Evolutionary conservation across 2,797 vertebrate species (phyloP).

Genomic region (Galagoides demidoff): DNA sequence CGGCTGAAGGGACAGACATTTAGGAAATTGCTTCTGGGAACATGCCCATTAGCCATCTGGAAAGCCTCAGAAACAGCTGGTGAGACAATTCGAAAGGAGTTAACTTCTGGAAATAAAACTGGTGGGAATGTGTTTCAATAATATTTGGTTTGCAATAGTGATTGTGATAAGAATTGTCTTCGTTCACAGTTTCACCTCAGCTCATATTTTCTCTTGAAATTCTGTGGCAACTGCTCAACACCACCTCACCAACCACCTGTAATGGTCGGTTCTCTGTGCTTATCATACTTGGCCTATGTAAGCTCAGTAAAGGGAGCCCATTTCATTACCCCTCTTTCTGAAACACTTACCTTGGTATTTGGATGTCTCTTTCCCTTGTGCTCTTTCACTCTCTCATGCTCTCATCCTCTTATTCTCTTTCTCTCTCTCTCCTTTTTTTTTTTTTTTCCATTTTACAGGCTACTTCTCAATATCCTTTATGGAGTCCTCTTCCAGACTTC

Average conservation of each 20-base stretch:
- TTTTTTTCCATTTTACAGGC: neutral
- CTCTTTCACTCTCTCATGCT: neutral
- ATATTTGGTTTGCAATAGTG: constrained; percentile 18
- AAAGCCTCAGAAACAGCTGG: constrained; percentile 55
- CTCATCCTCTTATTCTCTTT: too few species aligned
- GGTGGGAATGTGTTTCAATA: neutral
- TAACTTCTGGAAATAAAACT: constrained; percentile 62
- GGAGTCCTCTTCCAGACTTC: neutral
- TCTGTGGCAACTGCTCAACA: neutral
- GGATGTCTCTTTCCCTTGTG: neutral
- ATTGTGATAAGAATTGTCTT: neutral
- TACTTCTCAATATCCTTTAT: neutral
- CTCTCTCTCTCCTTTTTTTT: neutral
- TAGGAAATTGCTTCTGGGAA: constrained; percentile 45
- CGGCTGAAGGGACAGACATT: neutral
- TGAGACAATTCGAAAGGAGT: constrained; percentile 5
- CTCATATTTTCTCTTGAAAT: constrained; percentile 1
- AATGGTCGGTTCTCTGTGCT: neutral
- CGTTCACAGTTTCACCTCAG: constrained; percentile 31
- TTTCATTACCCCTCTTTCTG: neutral
- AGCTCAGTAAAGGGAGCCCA: too few species aligned
- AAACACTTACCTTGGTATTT: neutral
- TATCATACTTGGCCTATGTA: neutral
- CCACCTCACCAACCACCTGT: neutral
- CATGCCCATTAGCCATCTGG: constrained; percentile 26